Conservation (phyloP, 2,797 vertebrate genomes). For the Perodicticus potto region DNA sequence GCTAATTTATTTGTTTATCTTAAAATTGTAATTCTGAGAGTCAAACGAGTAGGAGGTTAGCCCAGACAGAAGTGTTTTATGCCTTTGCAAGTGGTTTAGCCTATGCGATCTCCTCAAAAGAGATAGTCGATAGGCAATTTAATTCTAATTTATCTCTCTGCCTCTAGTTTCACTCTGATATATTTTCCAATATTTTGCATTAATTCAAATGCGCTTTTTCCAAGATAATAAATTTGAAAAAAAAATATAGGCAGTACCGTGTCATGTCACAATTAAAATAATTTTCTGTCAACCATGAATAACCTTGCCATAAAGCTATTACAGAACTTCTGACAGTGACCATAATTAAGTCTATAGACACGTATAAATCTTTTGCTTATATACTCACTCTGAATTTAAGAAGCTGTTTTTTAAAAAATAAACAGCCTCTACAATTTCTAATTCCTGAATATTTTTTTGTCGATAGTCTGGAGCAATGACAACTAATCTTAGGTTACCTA, state of each 20-base stretch:
- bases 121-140: constrained; percentile 61
- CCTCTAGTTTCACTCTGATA: constrained; percentile 49
- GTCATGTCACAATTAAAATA: constrained; percentile 62
- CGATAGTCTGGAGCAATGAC: not conserved
- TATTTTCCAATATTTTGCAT: constrained; percentile 64
- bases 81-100: not conserved
- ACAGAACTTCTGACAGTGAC: not conserved
- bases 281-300: constrained; percentile 47
- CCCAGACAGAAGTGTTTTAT: not conserved
- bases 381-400: constrained; percentile 38
- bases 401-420: not conserved
- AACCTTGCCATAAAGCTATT: constrained; percentile 6
- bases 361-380: not conserved
- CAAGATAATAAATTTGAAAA: constrained; percentile 59
- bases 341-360: constrained; percentile 14
- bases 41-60: not conserved
- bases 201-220: constrained; percentile 64
- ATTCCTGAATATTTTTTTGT: not conserved
- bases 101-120: not conserved
- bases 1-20: constrained; percentile 41
- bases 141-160: constrained; percentile 65
- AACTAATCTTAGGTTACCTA: not conserved
- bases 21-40: constrained; percentile 13
- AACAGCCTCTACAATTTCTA: constrained; percentile 4
- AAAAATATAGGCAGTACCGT: not conserved